Percentiles rank a stretch among this genome's conserved stretches.
Conservation (phyloP, 2,797 vertebrate genomes). For the Euthynnus affinis region DNA sequence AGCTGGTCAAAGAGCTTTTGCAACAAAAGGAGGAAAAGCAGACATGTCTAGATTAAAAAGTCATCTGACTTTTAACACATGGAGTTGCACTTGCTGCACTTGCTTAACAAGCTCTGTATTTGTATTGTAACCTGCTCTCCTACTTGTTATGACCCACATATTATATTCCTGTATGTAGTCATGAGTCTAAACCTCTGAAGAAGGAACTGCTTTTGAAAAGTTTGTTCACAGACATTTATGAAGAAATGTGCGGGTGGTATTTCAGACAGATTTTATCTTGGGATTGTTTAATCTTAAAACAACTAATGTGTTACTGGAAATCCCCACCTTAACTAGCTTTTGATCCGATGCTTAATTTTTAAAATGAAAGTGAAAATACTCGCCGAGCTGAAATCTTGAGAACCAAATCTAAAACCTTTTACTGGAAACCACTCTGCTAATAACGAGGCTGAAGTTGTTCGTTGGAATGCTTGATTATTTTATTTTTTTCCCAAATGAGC, state of each 20-base stretch:
- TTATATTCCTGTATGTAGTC: constrained; percentile 40
- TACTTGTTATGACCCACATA: constrained; percentile 36
- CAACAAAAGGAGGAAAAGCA: constrained; percentile 57
- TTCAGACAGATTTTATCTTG: constrained; percentile 30
- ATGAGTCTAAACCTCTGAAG: constrained; percentile 32
- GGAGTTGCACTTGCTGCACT: constrained; percentile 58
- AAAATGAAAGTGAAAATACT: constrained; percentile 37
- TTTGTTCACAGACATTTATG: constrained; percentile 29
- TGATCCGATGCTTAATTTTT: constrained; percentile 16
- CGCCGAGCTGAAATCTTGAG: constrained; percentile 15
- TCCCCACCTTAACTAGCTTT: constrained; percentile 11
- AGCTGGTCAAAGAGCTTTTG: constrained; percentile 63
- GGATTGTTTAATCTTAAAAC: constrained; percentile 22
- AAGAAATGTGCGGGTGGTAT: constrained; percentile 19
- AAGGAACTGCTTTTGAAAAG: constrained; percentile 42
- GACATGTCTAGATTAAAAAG: constrained; percentile 47
- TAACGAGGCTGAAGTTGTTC: constrained; percentile 1
- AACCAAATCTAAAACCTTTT: constrained; percentile 54
- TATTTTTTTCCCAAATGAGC: constrained; percentile 2
- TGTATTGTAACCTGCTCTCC: constrained; percentile 64
- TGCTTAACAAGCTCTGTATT: constrained; percentile 65
- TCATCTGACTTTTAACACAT: constrained; percentile 57
- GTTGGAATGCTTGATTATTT: constrained; percentile 43
- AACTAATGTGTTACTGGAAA: constrained; percentile 22
- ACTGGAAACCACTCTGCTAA: constrained; percentile 32